Base-by-base conservation (phyloP, 2,888 invertebrate species). In the Leptopilina syphax region DNA sequence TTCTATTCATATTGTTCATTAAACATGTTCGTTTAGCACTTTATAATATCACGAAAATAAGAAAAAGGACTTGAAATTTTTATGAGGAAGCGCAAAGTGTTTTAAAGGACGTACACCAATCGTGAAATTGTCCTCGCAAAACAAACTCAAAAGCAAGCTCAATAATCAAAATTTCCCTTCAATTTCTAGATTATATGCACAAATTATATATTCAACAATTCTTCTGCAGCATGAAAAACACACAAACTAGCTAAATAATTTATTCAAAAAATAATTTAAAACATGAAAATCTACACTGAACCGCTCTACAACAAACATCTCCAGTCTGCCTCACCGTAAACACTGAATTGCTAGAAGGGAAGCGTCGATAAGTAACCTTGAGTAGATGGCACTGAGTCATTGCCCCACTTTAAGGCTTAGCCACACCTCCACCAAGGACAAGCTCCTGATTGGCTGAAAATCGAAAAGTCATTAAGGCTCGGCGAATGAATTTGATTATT, bases 241-340 rank as follows among this genome's bases (percentile, higher is more conserved):
- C 80, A 76, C 24, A 54, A 67, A 50, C 13, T 65, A 44, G 60
- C 68, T 79, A 76, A 76, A 79, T 79, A 41, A 80, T 76, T 81
- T 79, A 79, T 77, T 84, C 79, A 81, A 84, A 84, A 84, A 87
- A 86, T 84, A 86, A 84, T 82, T 79, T 80, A 84, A 81, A 84
- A 87, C 86, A 85, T 84, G 81, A 73, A 67, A 73, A 73, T n/a
- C 50, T 70, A 7, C n/a, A 7, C 10, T 47, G 50, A 44, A 73
- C 57, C 54, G 13, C 57, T 73, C n/a, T 70, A 70, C 70, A 13
- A 73, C 57, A 73, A 73, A 73, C 73, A 73, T 65, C 65, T 34
- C 34, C 24, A 27, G 8, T 41, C 34, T 54, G n/a, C 27, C n/a
- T 18, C 27, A 3, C 47, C 68, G 47, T 13, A 34, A 57, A 41